phyloP scores from a whole-genome alignment of 2,113 vertebrate species.

The Trinectes maculatus region DNA sequence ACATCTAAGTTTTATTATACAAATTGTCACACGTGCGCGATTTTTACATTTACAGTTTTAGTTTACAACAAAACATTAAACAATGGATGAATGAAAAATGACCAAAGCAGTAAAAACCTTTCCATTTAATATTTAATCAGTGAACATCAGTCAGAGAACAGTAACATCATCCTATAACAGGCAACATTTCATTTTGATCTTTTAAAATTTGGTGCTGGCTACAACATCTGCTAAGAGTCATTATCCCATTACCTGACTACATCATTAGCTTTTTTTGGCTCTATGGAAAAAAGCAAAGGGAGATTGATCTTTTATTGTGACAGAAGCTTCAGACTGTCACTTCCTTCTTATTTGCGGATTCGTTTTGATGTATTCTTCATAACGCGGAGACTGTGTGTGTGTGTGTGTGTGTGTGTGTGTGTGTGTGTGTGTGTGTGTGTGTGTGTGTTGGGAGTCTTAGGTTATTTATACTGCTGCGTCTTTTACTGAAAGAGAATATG shows the following conservation, averaged over 20 bases:
- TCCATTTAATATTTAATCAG: slow-evolving; percentile 24
- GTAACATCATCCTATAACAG: slow-evolving; percentile 17
- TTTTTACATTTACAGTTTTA: slow-evolving; percentile 49
- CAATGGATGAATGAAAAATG: slow-evolving; percentile 49
- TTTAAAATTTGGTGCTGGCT: slow-evolving; percentile 7
- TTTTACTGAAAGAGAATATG: slow-evolving; percentile 5
- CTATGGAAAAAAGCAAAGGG: not conserved
- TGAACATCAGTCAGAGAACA: slow-evolving; percentile 18
- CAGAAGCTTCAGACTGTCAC: not conserved
- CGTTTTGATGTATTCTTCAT: not conserved
- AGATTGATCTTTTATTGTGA: not conserved
- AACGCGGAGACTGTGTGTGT: not conserved
- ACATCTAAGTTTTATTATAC: slow-evolving; percentile 67
- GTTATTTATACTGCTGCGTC: slow-evolving; percentile 2
- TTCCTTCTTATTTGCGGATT: not conserved
- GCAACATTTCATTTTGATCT: not conserved
- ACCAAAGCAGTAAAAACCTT: slow-evolving; percentile 57
- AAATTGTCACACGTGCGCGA: slow-evolving; percentile 57
- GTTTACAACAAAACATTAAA: slow-evolving; percentile 54
- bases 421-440: too few species aligned
- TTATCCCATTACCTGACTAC: slow-evolving; percentile 9
- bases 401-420: too few species aligned
- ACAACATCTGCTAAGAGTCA: slow-evolving; percentile 26
- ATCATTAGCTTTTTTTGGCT: too few species aligned
- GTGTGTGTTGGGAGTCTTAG: not conserved